Base-by-base conservation (phyloP, 2,113 vertebrate species). In the Dasypus novemcinctus region DNA sequence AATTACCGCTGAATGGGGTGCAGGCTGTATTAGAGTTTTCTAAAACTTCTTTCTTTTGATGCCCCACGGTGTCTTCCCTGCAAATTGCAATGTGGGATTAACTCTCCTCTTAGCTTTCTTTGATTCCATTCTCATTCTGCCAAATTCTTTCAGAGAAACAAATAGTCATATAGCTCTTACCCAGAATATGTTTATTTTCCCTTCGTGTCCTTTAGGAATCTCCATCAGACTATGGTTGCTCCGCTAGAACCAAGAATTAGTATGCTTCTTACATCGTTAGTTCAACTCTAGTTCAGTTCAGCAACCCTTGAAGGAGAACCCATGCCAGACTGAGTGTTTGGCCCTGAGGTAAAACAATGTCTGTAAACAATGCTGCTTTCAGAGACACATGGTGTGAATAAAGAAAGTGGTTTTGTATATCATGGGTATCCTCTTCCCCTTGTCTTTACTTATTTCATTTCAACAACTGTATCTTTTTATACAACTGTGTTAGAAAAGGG, bases 41-140 rank as follows among this genome's bases (percentile, higher is more conserved):
- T 71, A 93, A 61, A 93, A 63, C 49, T 81, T 95, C 14, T 13
- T 87, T 13, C 75, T 95, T 63, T 72, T 92, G 69, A 86, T 29
- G 36, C 94, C 71, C 5, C 9, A 57, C 33, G 57, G 36, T 64
- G 23, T 21, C 27, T 69, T 79, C 8, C 46, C 54, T 14, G 43
- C 0, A 49, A 95, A 93, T 64, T 7, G 7, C 71, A 43, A 13
- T 81, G 66, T 78, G 79, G 8, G 31, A 36, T 80, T 66, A 63
- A 72, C 4, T 38, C 1, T 12, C 54, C 36, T 89, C 5, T 63
- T 25, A 7, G 9, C 18, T 66, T 36, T 52, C 33, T 85, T 76
- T 29, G 31, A 38, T 52, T 71, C 27, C 49, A 80, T 0, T 25
- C 4, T 79, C 7, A 18, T 41, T 52, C 10, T 66, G 33, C 1